These are phyloP conservation scores for Diarsia dahlii DNA, from an alignment of 2,888 invertebrate species.

Conservation along the genomic window DNA sequence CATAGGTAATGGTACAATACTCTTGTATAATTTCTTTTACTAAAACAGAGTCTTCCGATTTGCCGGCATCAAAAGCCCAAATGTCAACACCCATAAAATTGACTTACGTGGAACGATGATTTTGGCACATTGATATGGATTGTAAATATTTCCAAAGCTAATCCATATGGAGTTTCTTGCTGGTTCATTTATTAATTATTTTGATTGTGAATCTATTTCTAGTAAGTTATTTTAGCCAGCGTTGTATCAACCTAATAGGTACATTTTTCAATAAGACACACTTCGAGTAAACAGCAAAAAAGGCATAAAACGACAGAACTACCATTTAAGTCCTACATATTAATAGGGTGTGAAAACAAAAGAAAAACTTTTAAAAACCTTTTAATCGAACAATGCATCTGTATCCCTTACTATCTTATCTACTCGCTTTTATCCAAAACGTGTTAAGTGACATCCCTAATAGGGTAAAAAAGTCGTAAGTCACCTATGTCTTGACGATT, in stretches of 20 bases:
- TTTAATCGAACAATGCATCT: constrained; percentile 27
- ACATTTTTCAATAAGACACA: background rate
- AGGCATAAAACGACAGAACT: background rate
- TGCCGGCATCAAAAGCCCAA: no score
- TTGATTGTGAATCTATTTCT: no score
- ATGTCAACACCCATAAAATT: no score
- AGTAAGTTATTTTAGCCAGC: background rate
- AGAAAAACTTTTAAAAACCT: constrained; percentile 39
- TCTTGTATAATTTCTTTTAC: no score
- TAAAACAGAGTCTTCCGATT: no score
- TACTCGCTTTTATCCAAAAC: constrained; percentile 17
- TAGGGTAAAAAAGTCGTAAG: background rate
- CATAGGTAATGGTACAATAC: no score
- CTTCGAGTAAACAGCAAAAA: constrained; percentile 5
- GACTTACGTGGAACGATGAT: no score
- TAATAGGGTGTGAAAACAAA: constrained; percentile 47
- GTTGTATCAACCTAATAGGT: background rate
- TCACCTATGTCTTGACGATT: background rate
- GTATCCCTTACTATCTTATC: constrained; percentile 18
- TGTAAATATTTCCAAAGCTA: no score
- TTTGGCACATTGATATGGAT: no score
- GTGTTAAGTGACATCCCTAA: constrained; percentile 9
- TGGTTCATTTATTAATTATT: no score
- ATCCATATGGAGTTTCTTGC: no score
- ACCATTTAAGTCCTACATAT: constrained; percentile 13